Evolutionary conservation across 2,888 invertebrate genomes (phyloP), one percentile per base, ranked within the genome.

Genomic region (Vanessa cardui): DNA sequence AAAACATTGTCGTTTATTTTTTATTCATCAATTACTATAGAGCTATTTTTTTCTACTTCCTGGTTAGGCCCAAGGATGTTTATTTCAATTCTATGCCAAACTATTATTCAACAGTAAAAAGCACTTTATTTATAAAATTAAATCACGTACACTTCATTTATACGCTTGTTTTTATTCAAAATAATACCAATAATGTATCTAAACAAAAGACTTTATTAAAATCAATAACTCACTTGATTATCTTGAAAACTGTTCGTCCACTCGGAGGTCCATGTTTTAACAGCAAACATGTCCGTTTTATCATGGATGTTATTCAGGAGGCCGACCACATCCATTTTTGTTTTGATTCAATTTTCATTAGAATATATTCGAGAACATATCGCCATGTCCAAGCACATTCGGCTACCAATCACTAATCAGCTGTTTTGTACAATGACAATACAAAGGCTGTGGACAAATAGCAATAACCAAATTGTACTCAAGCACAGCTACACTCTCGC

Each of bases 191-290:
- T 58, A 62, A 46, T 56, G 12, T 9, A 60, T 31, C 44, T 46
- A 62, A 62, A 68, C 58, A 71, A 70, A 64, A 60, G 58, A 56
- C 58, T 62, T 58, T 50, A 56, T 64, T 59, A 72, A 75, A 76
- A 75, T 76, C 75, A 74, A 77, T 73, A 77, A 86, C 87, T 83
- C 76, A 89, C 93, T 85, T 93, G 93, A 75, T 92, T 92, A 76
- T 92, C 90, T 83, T 93, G 90, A 76, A 92, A 87, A 81, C 87
- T 90, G 74, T 85, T 85, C 15, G 92, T 87, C 90, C 90, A 91
- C 70, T 92, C 89, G 6, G 90, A 84, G 68, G 90, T 92, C 92
- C 92, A 93, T 61, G 92, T 91, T 80, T 88, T 88, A 58, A 92
- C 88, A 44, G 90, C 90, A 78, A 91, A 92, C 90, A 92, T 88